Percentiles rank a stretch among this genome's conserved stretches.
These are phyloP conservation scores for Adela reaumurella DNA, from an alignment of 2,888 invertebrate genomes.

Conservation along the genomic window DNA sequence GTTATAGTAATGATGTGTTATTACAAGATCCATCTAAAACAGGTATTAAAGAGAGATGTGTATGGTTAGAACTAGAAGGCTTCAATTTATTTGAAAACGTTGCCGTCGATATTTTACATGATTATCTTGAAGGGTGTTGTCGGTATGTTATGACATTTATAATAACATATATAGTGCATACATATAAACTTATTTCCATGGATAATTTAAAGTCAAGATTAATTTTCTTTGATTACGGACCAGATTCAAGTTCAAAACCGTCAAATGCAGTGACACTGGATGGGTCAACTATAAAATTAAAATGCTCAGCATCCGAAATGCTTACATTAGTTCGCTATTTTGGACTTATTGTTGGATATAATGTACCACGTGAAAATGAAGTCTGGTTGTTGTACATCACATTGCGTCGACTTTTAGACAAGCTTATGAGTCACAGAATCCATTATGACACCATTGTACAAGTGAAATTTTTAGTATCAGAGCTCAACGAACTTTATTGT, in stretches of 20 bases:
- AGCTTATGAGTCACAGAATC: slow-evolving; percentile 5
- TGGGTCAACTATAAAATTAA: neutral
- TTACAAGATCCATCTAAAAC: slow-evolving; percentile 4
- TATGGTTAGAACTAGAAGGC: no score
- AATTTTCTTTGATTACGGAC: no score
- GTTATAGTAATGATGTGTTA: slow-evolving; percentile 1
- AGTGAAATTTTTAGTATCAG: slow-evolving; percentile 7
- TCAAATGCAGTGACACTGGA: neutral
- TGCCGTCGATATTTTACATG: no score
- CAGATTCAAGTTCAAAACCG: no score
- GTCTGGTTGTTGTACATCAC: slow-evolving; percentile 7
- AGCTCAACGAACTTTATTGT: slow-evolving; percentile 9
- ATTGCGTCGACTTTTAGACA: slow-evolving; percentile 1
- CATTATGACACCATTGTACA: slow-evolving; percentile 5
- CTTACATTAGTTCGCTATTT: slow-evolving; percentile 11
- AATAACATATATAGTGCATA: no score
- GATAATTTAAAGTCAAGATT: no score
- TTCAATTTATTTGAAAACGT: no score
- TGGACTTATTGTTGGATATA: slow-evolving; percentile 9
- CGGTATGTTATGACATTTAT: no score
- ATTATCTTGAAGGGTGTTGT: no score
- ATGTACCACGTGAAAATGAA: slow-evolving; percentile 9
- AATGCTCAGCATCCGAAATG: slow-evolving; percentile 9
- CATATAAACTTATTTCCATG: no score
- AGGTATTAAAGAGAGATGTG: slow-evolving; percentile 6